phyloP scores from a whole-genome alignment of 1,140 invertebrate genomes.

The Onthophagus taurus region DNA sequence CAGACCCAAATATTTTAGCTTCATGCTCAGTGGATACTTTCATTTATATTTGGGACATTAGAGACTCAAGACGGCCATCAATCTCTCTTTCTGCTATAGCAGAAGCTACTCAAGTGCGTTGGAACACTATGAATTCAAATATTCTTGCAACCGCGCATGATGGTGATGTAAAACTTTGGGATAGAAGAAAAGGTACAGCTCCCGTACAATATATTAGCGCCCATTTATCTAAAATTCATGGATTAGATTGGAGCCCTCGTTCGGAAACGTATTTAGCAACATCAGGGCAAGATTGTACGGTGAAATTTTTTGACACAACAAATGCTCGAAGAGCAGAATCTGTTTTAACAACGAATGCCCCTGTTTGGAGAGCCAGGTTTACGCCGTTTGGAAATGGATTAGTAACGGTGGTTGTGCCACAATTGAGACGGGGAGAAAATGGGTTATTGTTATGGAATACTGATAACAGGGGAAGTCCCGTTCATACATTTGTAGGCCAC shows the following conservation, averaged over 20 bases:
- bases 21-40: constrained; percentile 91
- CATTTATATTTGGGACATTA: constrained; percentile 87
- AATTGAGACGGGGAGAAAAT: constrained; percentile 67
- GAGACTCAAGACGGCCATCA: constrained; percentile 72
- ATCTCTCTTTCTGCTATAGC: constrained; percentile 72
- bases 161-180: constrained; percentile 92
- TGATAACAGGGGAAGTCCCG: constrained; percentile 55
- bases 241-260: constrained; percentile 85
- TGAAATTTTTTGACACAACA: constrained; percentile 88
- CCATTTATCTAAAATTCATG: constrained; percentile 86
- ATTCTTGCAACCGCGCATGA: constrained; percentile 89
- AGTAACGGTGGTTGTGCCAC: constrained; percentile 80
- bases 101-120: constrained; percentile 88
- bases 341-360: constrained; percentile 72
- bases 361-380: constrained; percentile 82
- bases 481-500: constrained; percentile 85
- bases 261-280: constrained; percentile 82
- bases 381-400: constrained; percentile 88
- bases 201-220: constrained; percentile 90
- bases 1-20: constrained; percentile 79
- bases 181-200: constrained; percentile 75
- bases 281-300: constrained; percentile 87
- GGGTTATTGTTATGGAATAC: constrained; percentile 76
- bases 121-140: constrained; percentile 77
- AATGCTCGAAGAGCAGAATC: constrained; percentile 74